Conservation (phyloP, 2,797 vertebrate species). For the Clangula hyemalis region DNA sequence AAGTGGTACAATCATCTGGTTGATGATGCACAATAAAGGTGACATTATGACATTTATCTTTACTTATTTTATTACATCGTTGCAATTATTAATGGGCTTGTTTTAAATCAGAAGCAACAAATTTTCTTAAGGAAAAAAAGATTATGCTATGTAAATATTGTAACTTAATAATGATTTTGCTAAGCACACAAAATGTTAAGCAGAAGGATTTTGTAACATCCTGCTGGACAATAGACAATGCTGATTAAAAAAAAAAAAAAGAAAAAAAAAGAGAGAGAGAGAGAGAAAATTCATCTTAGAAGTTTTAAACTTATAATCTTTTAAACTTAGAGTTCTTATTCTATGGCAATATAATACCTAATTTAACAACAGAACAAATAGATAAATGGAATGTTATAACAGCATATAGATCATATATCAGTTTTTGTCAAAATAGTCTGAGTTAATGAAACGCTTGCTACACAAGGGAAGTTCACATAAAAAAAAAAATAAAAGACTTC, state of each 20-base stretch:
- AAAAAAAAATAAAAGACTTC: not conserved
- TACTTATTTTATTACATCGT: not conserved
- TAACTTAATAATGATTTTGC: not conserved
- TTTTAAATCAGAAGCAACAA: not conserved
- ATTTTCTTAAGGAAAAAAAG: not conserved
- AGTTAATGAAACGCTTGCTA: not conserved
- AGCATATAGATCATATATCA: not conserved
- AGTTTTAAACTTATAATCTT: not conserved
- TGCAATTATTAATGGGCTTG: not conserved
- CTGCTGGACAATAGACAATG: not conserved
- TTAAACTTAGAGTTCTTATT: not conserved
- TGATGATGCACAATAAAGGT: not conserved
- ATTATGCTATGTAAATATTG: not conserved
- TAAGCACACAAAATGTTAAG: not conserved
- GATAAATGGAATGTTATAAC: not conserved
- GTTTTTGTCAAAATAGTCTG: not conserved
- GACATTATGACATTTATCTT: not conserved
- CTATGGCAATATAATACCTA: not conserved
- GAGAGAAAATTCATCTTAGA: not conserved
- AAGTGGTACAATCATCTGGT: not conserved
- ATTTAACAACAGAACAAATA: not conserved
- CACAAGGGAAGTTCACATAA: not conserved
- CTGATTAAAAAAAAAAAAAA: not conserved
- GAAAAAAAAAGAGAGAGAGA: not conserved
- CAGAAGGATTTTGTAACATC: not conserved